A percentile compares a stretch with the other conserved stretches of the same genome.
These are phyloP conservation scores for Fregata magnificens DNA, from an alignment of 2,113 vertebrate species.

Conservation along the genomic window DNA sequence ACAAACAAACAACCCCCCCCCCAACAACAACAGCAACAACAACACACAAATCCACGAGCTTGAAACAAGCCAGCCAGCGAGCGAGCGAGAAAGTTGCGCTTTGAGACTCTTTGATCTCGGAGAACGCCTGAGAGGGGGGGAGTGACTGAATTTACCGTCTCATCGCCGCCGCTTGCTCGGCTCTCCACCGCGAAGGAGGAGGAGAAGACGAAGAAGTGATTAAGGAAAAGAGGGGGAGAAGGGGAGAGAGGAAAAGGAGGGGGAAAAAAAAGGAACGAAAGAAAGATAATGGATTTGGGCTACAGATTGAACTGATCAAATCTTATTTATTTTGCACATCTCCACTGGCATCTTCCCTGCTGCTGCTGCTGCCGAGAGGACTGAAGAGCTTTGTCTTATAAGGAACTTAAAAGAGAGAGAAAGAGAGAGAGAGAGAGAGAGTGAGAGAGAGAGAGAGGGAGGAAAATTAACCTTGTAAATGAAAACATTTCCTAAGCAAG, in stretches of 20 bases:
- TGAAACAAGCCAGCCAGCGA: constrained; percentile 63
- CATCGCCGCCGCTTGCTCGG: constrained; percentile 64
- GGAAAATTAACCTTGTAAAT: constrained; percentile 70
- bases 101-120: constrained; percentile 79
- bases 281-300: constrained; percentile 69
- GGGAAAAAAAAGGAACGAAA: background rate
- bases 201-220: constrained; percentile 67
- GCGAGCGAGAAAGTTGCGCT: constrained; percentile 80
- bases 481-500: constrained; percentile 73
- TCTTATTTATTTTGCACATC: constrained; percentile 65
- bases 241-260: constrained; percentile 32
- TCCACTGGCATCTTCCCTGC: constrained; percentile 68
- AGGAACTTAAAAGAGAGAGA: constrained; percentile 67
- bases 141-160: constrained; percentile 81
- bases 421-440: background rate
- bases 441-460: constrained; percentile 32
- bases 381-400: constrained; percentile 71
- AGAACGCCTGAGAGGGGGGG: constrained; percentile 72
- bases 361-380: constrained; percentile 60
- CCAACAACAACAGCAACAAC: constrained; percentile 50
- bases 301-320: constrained; percentile 67
- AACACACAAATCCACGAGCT: constrained; percentile 70
- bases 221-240: constrained; percentile 53
- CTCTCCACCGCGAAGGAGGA: constrained; percentile 52
- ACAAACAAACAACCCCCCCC: background rate